phyloP scores from a whole-genome alignment of 1,140 invertebrate species.

The Odontomachus brunneus region DNA sequence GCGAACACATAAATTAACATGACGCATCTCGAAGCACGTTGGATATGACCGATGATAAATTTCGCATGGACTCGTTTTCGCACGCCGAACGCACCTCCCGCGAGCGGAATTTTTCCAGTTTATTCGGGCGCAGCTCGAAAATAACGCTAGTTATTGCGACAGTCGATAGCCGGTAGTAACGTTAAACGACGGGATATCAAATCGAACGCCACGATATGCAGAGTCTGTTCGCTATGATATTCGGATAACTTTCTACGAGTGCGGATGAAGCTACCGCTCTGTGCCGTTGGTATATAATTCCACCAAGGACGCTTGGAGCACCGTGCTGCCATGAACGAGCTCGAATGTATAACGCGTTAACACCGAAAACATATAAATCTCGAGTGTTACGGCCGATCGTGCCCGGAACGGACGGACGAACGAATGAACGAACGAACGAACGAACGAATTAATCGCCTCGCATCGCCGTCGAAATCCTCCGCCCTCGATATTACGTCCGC shows the following conservation, averaged over 20 bases:
- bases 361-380: neutral
- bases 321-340: neutral
- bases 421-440: no score
- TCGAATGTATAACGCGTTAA: neutral
- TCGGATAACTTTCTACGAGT: neutral
- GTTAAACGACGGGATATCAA: constrained; percentile 38
- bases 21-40: no score
- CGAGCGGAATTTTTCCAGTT: constrained; percentile 14
- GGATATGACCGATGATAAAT: neutral
- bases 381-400: neutral
- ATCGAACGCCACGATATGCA: constrained; percentile 9
- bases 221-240: neutral
- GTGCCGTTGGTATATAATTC: neutral
- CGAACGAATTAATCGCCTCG: neutral
- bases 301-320: constrained; percentile 15
- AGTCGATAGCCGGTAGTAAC: constrained; percentile 21
- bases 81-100: neutral
- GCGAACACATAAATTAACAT: constrained; percentile 4
- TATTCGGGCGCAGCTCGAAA: constrained; percentile 8
- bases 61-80: neutral
- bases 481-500: neutral
- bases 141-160: constrained; percentile 38
- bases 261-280: neutral
- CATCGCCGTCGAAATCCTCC: neutral
- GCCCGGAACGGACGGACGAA: neutral